A percentile compares a stretch with the other conserved stretches of the same genome.
These are phyloP conservation scores for Stichodactyla helianthus DNA, from an alignment of 64 coral and sea anemone genomes.

Conservation along the genomic window DNA sequence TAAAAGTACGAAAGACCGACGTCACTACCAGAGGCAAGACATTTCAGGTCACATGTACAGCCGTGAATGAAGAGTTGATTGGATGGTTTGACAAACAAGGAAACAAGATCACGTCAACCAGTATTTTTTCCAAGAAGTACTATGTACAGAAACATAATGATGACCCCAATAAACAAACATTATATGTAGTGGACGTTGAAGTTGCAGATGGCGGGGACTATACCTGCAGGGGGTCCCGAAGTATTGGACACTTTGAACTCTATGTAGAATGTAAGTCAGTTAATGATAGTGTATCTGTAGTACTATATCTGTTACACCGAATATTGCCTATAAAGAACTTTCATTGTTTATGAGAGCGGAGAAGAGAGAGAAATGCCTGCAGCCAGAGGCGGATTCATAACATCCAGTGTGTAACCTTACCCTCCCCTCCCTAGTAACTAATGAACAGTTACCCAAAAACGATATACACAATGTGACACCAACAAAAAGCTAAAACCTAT, in stretches of 20 bases:
- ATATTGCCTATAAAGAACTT: too few relatives aligned
- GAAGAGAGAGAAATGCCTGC: too few relatives aligned
- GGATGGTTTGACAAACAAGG: constrained; percentile 69
- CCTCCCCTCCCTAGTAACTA: not conserved
- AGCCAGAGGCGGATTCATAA: too few relatives aligned
- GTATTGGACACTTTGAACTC: constrained; percentile 36
- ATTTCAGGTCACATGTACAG: constrained; percentile 46
- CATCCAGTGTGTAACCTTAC: too few relatives aligned
- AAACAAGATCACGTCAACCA: not conserved
- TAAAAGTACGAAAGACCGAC: constrained; percentile 33
- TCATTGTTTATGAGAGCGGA: too few relatives aligned
- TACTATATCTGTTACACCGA: not conserved
- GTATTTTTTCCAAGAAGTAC: constrained; percentile 32
- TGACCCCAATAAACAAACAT: constrained; percentile 1
- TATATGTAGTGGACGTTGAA: constrained; percentile 49
- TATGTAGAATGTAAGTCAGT: constrained; percentile 82
- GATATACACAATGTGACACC: too few relatives aligned
- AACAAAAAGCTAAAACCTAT: too few relatives aligned
- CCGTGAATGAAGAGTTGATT: constrained; percentile 30
- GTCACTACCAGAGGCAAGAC: constrained; percentile 87
- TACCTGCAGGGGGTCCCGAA: constrained; percentile 45
- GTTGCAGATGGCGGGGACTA: constrained; percentile 75
- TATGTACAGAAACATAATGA: not conserved
- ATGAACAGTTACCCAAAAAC: not conserved
- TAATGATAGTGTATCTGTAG: not conserved